These are phyloP conservation scores for Poecilia velifera DNA, from an alignment of 2,797 vertebrate genomes.

Conservation along the genomic window DNA sequence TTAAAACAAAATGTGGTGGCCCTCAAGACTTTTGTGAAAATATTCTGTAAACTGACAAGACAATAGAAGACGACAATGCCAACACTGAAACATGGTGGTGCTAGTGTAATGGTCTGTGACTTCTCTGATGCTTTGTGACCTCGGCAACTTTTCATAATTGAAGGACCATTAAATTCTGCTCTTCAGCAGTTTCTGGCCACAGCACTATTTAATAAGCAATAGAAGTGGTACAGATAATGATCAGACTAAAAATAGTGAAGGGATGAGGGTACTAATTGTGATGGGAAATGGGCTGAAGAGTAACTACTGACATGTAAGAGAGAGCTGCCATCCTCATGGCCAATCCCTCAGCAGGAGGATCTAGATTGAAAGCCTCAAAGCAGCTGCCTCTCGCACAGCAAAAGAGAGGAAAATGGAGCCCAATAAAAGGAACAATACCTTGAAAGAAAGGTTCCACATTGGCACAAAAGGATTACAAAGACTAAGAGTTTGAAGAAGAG, in stretches of 20 bases:
- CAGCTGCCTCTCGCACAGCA: constrained; percentile 16
- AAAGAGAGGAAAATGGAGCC: constrained; percentile 14
- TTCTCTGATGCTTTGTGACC: background rate
- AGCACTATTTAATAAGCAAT: constrained; percentile 10
- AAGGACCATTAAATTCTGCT: background rate
- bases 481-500: constrained; percentile 50
- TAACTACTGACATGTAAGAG: constrained; percentile 51
- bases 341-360: constrained; percentile 46
- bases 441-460: constrained; percentile 37
- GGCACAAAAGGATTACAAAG: constrained; percentile 54
- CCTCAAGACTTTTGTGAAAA: background rate
- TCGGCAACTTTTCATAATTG: background rate
- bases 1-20: background rate
- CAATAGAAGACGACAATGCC: background rate
- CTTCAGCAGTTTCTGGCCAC: background rate
- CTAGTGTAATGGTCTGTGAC: background rate
- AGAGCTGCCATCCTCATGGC: constrained; percentile 57
- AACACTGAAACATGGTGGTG: background rate
- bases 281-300: constrained; percentile 40
- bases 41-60: background rate
- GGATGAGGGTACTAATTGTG: constrained; percentile 33
- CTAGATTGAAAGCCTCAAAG: constrained; percentile 29
- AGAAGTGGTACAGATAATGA: constrained; percentile 16
- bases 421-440: constrained; percentile 55
- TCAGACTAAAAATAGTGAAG: constrained; percentile 40